These are phyloP conservation scores for Macrocentrus cingulum DNA, from an alignment of 1,140 invertebrate genomes.

Conservation along the genomic window DNA sequence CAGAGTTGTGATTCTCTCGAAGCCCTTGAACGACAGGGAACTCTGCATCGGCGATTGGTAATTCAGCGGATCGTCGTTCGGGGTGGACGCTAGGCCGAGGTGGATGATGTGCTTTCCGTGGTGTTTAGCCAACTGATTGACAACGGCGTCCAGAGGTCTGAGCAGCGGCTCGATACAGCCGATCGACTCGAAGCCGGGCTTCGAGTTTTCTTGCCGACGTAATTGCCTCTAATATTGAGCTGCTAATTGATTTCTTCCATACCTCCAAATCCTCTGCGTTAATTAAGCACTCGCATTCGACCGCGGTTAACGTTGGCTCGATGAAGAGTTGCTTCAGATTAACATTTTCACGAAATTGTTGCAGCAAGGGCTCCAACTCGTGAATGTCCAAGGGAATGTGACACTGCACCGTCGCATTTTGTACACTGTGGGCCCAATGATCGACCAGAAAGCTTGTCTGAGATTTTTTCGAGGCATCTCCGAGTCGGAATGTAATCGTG, in stretches of 20 bases:
- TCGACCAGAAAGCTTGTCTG: conserved; percentile 50
- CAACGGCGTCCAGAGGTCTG: conserved; percentile 53
- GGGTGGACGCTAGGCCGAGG: conserved; percentile 70
- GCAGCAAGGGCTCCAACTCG: conserved; percentile 44
- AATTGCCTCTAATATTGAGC: conserved; percentile 45
- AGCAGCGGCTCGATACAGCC: conserved; percentile 64
- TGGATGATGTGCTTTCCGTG: conserved; percentile 59
- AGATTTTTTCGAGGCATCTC: conserved; percentile 50
- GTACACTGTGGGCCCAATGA: conserved; percentile 50
- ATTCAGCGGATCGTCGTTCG: conserved; percentile 72
- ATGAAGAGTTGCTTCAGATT: conserved; percentile 50
- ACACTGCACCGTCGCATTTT: conserved; percentile 51
- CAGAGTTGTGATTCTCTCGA: conserved; percentile 61
- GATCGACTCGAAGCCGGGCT: conserved; percentile 61
- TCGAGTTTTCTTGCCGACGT: conserved; percentile 52
- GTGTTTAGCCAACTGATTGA: conserved; percentile 55
- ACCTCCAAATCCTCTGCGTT: conserved; percentile 31
- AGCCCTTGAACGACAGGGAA: conserved; percentile 61
- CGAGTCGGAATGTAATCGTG: conserved; percentile 52
- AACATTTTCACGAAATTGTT: conserved; percentile 46
- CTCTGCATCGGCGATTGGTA: conserved; percentile 66
- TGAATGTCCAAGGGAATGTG: conserved; percentile 35
- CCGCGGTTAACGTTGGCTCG: conserved; percentile 45
- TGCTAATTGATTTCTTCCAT: conserved; percentile 34
- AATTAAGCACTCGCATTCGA: conserved; percentile 38